phyloP scores from a whole-genome alignment of 1,140 invertebrate genomes.

The Euwallacea similis region DNA sequence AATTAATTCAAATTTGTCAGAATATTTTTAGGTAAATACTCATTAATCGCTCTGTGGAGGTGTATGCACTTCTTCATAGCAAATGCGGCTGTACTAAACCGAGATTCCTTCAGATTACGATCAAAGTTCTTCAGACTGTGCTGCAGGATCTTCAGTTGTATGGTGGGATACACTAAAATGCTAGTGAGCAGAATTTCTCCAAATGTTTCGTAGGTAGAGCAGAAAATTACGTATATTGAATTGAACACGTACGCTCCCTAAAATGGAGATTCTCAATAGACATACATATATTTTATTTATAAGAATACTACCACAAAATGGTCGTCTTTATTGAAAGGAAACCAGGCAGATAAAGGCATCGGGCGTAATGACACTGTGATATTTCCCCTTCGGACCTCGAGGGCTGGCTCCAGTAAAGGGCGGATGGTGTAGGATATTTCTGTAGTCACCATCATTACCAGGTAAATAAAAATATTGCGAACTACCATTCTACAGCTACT shows the following conservation, averaged over 20 bases:
- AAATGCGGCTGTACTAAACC: no score
- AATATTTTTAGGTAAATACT: not conserved
- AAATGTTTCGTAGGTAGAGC: slow-evolving; percentile 2
- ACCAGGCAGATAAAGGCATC: slow-evolving; percentile 12
- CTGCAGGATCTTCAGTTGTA: slow-evolving; percentile 6
- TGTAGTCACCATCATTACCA: slow-evolving; percentile 9
- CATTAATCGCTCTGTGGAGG: not conserved
- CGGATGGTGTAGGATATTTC: slow-evolving; percentile 11
- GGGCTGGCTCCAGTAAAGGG: not conserved
- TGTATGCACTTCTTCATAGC: no score
- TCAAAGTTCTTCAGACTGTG: slow-evolving; percentile 3
- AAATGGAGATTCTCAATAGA: not conserved
- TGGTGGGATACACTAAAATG: slow-evolving; percentile 9
- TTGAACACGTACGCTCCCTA: slow-evolving; percentile 10
- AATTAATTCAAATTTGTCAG: no score
- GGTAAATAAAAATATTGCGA: slow-evolving; percentile 7
- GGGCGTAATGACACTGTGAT: not conserved
- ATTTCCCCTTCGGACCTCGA: not conserved
- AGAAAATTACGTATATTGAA: slow-evolving; percentile 2
- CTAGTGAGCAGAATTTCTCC: slow-evolving; percentile 8
- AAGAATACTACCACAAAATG: slow-evolving; percentile 1
- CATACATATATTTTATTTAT: not conserved
- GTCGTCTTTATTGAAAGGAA: slow-evolving; percentile 3
- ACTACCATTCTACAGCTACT: not conserved
- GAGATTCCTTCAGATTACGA: not conserved